A percentile compares a stretch with the other conserved stretches of the same genome.
Conservation (phyloP, 2,113 vertebrate genomes). For the Psilopogon haemacephalus region DNA sequence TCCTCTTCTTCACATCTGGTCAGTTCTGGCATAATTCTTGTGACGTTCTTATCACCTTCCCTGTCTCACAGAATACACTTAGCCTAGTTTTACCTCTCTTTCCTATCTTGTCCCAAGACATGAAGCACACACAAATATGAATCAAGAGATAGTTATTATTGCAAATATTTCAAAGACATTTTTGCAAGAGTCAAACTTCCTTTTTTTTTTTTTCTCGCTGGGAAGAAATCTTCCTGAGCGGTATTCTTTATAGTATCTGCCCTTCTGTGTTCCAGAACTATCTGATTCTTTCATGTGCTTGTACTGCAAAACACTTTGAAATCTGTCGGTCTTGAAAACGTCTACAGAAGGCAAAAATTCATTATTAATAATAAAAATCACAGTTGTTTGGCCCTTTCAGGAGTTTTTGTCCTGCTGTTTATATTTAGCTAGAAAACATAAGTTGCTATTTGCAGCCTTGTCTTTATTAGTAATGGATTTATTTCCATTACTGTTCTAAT, state of each 20-base stretch:
- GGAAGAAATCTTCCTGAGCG: background rate
- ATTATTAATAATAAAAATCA: conserved; percentile 10
- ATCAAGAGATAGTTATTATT: background rate
- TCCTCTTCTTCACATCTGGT: background rate
- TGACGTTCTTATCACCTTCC: background rate
- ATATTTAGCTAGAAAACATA: background rate
- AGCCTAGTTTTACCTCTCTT: background rate
- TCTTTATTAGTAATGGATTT: background rate
- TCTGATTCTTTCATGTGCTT: background rate
- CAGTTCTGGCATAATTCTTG: background rate
- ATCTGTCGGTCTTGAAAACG: background rate
- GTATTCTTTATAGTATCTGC: background rate
- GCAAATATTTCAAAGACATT: background rate
- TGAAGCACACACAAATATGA: background rate
- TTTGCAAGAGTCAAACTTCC: background rate
- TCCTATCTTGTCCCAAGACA: background rate
- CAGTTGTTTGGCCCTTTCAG: background rate
- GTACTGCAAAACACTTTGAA: background rate
- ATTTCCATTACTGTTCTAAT: background rate
- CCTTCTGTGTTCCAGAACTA: background rate
- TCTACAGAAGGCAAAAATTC: background rate
- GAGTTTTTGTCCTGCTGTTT: conserved; percentile 9
- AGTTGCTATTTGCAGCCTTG: conserved; percentile 2
- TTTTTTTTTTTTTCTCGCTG: background rate
- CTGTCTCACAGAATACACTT: background rate